phyloP scores from a whole-genome alignment of 2,113 vertebrate species.

The Steatornis caripensis region DNA sequence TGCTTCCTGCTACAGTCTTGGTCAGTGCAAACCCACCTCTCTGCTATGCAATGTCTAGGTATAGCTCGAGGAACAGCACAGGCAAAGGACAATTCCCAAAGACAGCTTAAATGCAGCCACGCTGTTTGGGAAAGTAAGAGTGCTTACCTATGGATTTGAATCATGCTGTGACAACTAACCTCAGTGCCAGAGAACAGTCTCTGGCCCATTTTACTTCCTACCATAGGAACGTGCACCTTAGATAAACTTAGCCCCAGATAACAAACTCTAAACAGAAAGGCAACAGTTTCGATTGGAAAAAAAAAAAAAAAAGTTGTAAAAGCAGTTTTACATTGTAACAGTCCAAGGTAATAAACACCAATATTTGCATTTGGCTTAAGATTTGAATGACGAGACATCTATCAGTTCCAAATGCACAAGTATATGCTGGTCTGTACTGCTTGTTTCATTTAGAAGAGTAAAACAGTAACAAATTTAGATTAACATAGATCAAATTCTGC shows the following conservation, averaged over 20 bases:
- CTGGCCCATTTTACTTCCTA: neutral
- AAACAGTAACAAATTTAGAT: neutral
- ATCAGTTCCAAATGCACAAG: neutral
- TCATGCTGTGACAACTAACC: neutral
- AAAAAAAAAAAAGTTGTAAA: neutral
- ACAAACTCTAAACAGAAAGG: neutral
- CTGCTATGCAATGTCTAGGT: neutral
- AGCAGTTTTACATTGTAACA: neutral
- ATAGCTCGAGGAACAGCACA: neutral
- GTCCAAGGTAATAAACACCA: neutral
- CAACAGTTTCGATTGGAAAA: neutral
- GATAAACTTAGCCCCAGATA: neutral
- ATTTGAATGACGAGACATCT: neutral
- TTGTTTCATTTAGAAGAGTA: neutral
- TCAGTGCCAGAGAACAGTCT: neutral
- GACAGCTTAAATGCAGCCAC: neutral
- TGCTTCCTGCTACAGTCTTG: neutral
- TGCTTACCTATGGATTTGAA: neutral
- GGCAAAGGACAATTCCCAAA: neutral
- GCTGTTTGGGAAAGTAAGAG: neutral
- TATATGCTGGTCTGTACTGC: neutral
- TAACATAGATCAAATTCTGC: neutral
- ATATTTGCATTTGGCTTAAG: neutral
- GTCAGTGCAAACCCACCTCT: neutral
- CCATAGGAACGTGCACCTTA: neutral